Percentiles rank a stretch among this genome's conserved stretches.
Evolutionary conservation across 2,888 invertebrate genomes (phyloP).

Genomic region (Microplitis manilae): DNA sequence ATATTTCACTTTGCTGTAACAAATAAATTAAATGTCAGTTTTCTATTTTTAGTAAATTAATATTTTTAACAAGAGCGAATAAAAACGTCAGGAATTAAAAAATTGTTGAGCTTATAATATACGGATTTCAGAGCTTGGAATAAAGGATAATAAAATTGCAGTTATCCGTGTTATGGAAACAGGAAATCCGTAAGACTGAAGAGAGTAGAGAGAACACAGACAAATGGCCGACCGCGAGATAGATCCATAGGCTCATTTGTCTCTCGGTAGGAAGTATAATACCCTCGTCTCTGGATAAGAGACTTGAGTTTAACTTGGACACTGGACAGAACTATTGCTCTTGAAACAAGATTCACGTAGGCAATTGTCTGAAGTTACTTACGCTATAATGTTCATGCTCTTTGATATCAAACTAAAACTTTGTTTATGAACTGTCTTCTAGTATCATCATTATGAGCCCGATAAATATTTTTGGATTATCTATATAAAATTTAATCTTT

Average conservation of each 20-base stretch:
- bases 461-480: neutral
- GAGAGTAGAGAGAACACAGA: constrained; percentile 25
- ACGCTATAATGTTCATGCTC: neutral
- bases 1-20: neutral
- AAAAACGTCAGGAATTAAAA: neutral
- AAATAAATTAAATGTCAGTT: neutral
- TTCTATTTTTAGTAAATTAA: neutral
- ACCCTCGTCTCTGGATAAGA: constrained; percentile 59
- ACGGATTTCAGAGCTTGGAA: neutral
- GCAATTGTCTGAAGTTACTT: constrained; percentile 41
- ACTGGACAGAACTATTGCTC: constrained; percentile 51
- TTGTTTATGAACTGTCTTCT: neutral
- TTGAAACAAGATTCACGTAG: constrained; percentile 54
- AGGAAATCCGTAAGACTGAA: constrained; percentile 15
- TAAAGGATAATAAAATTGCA: neutral
- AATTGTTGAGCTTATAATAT: neutral
- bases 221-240: constrained; percentile 49
- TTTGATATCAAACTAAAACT: neutral
- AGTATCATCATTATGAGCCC: neutral
- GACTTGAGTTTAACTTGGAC: constrained; percentile 52
- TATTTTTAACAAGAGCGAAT: neutral
- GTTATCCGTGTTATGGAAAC: constrained; percentile 6
- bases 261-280: constrained; percentile 48
- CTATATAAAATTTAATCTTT: no score
- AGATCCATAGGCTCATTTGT: constrained; percentile 52